These are phyloP conservation scores for Bathynomus jamesi DNA, from an alignment of 1,140 invertebrate species.

Conservation along the genomic window DNA sequence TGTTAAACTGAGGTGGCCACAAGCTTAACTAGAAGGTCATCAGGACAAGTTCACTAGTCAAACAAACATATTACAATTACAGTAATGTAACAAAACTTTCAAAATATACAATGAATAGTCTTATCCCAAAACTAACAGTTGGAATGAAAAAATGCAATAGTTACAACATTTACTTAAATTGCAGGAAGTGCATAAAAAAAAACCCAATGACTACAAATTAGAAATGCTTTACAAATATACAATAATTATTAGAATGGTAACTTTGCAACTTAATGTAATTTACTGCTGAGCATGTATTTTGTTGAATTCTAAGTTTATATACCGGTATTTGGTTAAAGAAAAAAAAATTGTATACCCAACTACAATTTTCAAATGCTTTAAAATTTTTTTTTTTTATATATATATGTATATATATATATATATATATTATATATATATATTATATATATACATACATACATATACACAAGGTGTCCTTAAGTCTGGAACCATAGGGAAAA, in stretches of 20 bases:
- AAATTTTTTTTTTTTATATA: background rate
- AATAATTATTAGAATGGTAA: background rate
- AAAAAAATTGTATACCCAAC: no score
- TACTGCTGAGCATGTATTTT: background rate
- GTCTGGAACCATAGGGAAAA: constrained; percentile 1
- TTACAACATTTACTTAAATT: no score
- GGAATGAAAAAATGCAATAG: no score
- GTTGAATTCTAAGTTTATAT: background rate
- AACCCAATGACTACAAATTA: background rate
- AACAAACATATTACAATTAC: no score
- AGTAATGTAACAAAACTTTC: no score
- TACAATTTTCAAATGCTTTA: background rate
- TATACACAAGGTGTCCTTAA: background rate
- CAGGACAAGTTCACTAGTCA: no score
- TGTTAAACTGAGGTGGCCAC: no score
- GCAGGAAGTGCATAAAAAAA: background rate
- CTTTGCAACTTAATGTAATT: background rate
- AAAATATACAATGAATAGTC: no score
- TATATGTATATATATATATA: background rate
- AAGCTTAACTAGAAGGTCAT: no score
- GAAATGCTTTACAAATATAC: background rate
- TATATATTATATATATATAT: background rate
- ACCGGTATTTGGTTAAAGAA: background rate
- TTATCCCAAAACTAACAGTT: no score
- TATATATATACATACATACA: constrained; percentile 6